Base-by-base conservation (phyloP, 2,113 vertebrate species). In the Ceyx cyanopectus region DNA sequence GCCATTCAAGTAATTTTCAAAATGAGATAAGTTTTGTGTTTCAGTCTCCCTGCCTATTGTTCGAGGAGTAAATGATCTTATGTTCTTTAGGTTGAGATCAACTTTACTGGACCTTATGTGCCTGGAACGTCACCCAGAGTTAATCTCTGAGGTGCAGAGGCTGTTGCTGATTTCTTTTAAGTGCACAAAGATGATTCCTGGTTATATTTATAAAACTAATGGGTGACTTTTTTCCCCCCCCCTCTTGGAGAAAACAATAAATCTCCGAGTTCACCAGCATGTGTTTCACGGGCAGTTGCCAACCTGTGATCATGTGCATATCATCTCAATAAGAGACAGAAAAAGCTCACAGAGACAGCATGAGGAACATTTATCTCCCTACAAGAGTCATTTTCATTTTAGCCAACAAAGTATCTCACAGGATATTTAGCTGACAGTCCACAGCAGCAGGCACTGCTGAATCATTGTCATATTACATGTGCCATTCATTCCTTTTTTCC, bases 331-430 rank as follows among this genome's bases (percentile, higher is more conserved):
- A 65, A 57, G 34, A 57, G 76, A 75, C 22, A 88, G 76, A 57
- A 93, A 93, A 84, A 50, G 75, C 61, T 68, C 57, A 45, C 62
- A 68, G 62, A 62, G 83, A 87, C 53, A 50, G 50, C 41, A 30
- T 17, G 34, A 84, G 7, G 18, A 41, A n/a, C 26, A 45, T 94
- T 94, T 81, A 32, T 79, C 62, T 90, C 90, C 16, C 58, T 72
- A 43, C 50, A 30, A 17, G 76, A 78, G 92, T 61, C 41, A 81
- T 58, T 76, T 58, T n/a, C 37, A 50, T 9, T 74, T 92, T 81
- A 89, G 50, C 77, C 83, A 93, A 19, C 27, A 24, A 92, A 96
- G 24, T 65, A 68, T 68, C 53, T 92, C n/a, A 23, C 34, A 87
- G 73, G 53, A 53, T 93, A 67, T 78, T 74, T 84, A 92, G 18